Evolutionary conservation across 2,888 invertebrate species (phyloP).

Genomic region (Tipula vernalis): DNA sequence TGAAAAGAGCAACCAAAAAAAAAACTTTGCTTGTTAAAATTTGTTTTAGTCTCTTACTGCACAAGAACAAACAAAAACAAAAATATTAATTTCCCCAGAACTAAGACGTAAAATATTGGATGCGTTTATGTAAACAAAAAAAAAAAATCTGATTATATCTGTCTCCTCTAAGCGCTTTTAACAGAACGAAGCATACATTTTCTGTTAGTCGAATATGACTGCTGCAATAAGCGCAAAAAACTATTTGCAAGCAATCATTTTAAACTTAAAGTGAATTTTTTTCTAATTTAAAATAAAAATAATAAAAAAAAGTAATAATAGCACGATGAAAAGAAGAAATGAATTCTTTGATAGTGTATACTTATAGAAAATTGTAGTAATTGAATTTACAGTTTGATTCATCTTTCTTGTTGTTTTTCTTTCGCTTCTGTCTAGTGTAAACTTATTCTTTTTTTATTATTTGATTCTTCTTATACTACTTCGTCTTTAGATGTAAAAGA

Average conservation of each 20-base stretch:
- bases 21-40: neutral
- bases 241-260: neutral
- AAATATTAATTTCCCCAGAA: neutral
- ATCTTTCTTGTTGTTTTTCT: neutral
- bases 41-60: no score
- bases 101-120: neutral
- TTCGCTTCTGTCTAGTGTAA: neutral
- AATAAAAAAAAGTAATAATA: neutral
- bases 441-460: neutral
- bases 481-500: neutral
- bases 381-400: neutral
- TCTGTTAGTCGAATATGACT: neutral
- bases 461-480: neutral
- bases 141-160: neutral
- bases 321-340: neutral
- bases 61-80: neutral
- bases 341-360: neutral
- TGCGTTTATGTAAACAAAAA: neutral
- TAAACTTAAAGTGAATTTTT: neutral
- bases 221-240: neutral
- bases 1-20: no score
- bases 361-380: neutral
- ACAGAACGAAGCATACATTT: neutral
- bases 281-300: neutral
- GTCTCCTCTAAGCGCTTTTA: neutral